These are phyloP conservation scores for Oscheius onirici DNA, from an alignment of 2,888 invertebrate species.

Conservation along the genomic window DNA sequence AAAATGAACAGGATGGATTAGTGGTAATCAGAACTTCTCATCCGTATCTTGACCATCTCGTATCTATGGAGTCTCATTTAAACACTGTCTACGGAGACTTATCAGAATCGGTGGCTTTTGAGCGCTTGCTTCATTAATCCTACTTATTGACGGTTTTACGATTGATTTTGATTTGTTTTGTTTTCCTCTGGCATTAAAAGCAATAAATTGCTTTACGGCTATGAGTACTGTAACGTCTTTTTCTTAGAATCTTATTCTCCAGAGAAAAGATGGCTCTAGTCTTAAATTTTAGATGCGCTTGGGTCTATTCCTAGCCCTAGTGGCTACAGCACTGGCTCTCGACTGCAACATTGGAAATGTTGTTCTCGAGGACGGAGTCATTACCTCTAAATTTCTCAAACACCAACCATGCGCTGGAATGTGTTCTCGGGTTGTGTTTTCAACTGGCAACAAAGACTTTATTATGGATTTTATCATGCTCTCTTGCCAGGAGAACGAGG, in stretches of 20 bases:
- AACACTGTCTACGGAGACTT: background rate
- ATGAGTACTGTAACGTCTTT: too few species aligned
- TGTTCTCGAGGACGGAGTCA: slow-evolving; percentile 40
- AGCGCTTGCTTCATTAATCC: background rate
- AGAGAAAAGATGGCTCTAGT: too few species aligned
- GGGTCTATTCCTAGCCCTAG: slow-evolving; percentile 53
- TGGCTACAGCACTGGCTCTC: slow-evolving; percentile 37
- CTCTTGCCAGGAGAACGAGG: slow-evolving; percentile 47
- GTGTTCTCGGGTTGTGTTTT: slow-evolving; percentile 38
- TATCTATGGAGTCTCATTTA: background rate
- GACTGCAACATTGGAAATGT: slow-evolving; percentile 50
- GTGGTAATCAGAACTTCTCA: too few species aligned
- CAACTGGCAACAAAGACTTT: slow-evolving; percentile 27
- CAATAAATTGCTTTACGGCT: too few species aligned
- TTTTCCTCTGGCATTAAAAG: too few species aligned
- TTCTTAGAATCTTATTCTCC: too few species aligned
- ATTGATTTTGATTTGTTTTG: background rate
- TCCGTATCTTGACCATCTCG: too few species aligned
- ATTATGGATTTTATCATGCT: slow-evolving; percentile 41
- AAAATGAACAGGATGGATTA: too few species aligned
- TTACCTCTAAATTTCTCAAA: slow-evolving; percentile 42
- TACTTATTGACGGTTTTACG: background rate
- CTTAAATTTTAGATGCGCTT: slow-evolving; percentile 48
- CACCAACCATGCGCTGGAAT: slow-evolving; percentile 38
- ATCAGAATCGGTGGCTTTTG: background rate